Conservation (phyloP, 2,888 invertebrate genomes). For the Actias luna region DNA sequence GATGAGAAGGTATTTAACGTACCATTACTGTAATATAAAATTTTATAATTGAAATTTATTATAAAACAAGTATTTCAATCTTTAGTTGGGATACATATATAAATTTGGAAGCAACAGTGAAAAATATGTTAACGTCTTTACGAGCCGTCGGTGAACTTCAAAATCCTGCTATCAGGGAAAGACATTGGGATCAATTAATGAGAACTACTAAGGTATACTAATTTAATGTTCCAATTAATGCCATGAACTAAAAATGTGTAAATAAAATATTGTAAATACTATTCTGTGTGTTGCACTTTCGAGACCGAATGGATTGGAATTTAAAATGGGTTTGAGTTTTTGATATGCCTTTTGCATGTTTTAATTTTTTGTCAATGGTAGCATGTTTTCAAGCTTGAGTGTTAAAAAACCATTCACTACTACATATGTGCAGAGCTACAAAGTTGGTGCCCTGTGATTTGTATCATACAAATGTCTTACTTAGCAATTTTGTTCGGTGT, state of each 20-base stretch:
- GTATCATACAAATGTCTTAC: conserved; percentile 33
- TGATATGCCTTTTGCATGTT: conserved; percentile 46
- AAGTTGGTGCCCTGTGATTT: conserved; percentile 25
- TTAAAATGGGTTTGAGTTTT: conserved; percentile 41
- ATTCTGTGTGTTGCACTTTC: conserved; percentile 42
- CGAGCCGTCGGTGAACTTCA: conserved; percentile 97
- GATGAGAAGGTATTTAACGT: conserved; percentile 85
- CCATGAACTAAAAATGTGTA: conserved; percentile 29
- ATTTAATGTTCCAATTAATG: conserved; percentile 9
- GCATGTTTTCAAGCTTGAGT: conserved; percentile 26
- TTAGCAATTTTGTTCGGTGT: conserved; percentile 17
- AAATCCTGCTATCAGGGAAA: conserved; percentile 96
- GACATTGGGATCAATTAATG: conserved; percentile 99
- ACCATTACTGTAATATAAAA: background rate
- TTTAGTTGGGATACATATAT: conserved; percentile 93
- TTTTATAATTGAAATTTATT: background rate
- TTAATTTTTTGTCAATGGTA: conserved; percentile 23
- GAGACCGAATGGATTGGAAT: conserved; percentile 27
- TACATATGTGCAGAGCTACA: conserved; percentile 1
- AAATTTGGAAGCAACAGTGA: conserved; percentile 94
- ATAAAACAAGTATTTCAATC: conserved; percentile 16
- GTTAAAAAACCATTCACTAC: conserved; percentile 17
- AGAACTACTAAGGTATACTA: conserved; percentile 93
- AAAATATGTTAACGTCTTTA: conserved; percentile 97
- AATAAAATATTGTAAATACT: conserved; percentile 36